Conservation (phyloP, 1,140 invertebrate genomes). For the Rhynchophorus ferrugineus region DNA sequence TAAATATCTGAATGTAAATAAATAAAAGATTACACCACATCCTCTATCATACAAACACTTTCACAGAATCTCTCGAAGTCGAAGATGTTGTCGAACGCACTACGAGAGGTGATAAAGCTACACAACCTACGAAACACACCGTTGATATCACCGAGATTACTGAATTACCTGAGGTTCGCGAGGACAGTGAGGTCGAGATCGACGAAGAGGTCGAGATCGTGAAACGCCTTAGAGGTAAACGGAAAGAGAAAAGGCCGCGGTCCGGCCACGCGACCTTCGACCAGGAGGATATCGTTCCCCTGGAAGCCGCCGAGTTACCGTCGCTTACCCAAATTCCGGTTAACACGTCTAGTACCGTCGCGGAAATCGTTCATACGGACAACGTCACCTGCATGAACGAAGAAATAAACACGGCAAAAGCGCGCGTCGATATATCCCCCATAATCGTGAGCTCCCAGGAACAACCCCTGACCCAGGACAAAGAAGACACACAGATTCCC, state of each 20-base stretch:
- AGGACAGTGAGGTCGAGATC: conserved; percentile 41
- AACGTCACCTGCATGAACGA: conserved; percentile 16
- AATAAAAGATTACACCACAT: conserved; percentile 11
- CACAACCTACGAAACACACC: conserved; percentile 33
- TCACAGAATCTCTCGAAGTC: conserved; percentile 45
- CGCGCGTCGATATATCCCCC: conserved; percentile 8
- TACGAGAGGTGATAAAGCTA: conserved; percentile 21
- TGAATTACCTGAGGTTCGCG: conserved; percentile 36
- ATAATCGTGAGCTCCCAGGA: conserved; percentile 14
- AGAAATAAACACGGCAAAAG: conserved; percentile 6
- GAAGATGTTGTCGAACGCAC: conserved; percentile 35
- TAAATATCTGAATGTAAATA: too few relatives aligned
- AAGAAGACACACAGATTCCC: conserved; percentile 21
- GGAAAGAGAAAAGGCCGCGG: conserved; percentile 36
- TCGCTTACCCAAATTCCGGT: conserved; percentile 30
- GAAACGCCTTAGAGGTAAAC: conserved; percentile 21
- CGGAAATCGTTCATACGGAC: conserved; percentile 10
- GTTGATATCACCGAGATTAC: conserved; percentile 39
- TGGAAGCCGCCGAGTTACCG: conserved; percentile 25
- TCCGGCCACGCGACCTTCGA: conserved; percentile 34
- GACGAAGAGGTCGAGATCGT: conserved; percentile 40
- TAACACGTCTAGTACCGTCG: conserved; percentile 40
- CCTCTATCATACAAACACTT: conserved; percentile 40
- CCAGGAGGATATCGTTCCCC: conserved; percentile 34
- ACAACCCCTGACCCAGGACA: conserved; percentile 14